Evolutionary conservation across 2,888 invertebrate species (phyloP).

Genomic region (Stegophylla sp.): DNA sequence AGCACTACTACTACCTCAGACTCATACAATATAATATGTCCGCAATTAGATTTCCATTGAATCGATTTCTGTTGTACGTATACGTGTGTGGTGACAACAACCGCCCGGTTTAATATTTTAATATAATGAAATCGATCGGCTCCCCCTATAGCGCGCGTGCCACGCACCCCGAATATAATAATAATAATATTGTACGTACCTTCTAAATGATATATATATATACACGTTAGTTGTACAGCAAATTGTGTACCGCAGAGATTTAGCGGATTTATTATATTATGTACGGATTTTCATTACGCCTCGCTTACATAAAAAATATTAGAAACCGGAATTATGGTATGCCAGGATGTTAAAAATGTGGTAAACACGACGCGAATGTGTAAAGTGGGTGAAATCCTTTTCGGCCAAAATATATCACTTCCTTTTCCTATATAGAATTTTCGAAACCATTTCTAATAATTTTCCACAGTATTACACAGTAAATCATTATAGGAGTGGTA

Average conservation of each 20-base stretch:
- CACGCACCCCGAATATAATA: background rate
- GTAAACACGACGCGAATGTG: no score
- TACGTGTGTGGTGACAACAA: conserved; percentile 52
- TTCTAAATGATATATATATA: background rate
- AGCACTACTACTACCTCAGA: background rate
- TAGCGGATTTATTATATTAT: conserved; percentile 18
- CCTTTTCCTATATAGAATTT: no score
- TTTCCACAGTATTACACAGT: no score
- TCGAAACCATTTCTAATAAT: no score
- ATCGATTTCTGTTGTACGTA: conserved; percentile 33
- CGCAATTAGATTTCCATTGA: conserved; percentile 58
- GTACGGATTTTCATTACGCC: background rate
- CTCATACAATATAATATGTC: no score
- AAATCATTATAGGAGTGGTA: no score
- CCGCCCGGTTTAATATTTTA: conserved; percentile 35
- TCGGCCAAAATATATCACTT: no score
- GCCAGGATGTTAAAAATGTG: no score
- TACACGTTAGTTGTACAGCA: no score
- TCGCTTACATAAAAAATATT: no score
- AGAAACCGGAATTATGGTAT: no score
- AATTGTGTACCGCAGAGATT: background rate
- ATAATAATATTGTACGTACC: background rate
- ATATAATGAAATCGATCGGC: conserved; percentile 52
- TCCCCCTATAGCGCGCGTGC: background rate
- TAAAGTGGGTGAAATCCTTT: no score